Evolutionary conservation across 2,797 vertebrate genomes (phyloP).

Genomic region (Schizopygopsis pylzovi): DNA sequence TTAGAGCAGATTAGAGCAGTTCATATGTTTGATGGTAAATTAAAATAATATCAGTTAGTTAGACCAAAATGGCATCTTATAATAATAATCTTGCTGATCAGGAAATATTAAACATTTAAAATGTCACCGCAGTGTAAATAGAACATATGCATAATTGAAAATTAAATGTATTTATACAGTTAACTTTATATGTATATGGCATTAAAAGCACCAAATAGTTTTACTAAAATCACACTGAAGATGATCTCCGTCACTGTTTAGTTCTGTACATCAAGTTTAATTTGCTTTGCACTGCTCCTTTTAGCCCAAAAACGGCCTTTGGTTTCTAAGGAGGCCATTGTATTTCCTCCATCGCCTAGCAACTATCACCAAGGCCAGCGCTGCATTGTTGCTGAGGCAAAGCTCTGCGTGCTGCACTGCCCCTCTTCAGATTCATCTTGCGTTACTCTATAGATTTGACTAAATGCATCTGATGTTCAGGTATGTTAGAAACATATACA

Average conservation of each 20-base stretch:
- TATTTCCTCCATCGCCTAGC: slow-evolving; percentile 83
- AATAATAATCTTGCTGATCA: background rate
- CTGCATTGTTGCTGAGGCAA: slow-evolving; percentile 82
- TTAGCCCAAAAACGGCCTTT: slow-evolving; percentile 81
- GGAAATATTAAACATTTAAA: background rate
- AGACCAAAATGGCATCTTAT: background rate
- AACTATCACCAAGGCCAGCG: slow-evolving; percentile 85
- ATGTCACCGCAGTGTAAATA: background rate
- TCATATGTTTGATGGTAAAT: no score
- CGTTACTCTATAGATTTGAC: slow-evolving; percentile 38
- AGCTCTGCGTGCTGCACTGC: slow-evolving; percentile 75
- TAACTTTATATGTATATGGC: background rate
- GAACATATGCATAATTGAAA: background rate
- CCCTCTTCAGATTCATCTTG: slow-evolving; percentile 67
- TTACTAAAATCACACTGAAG: background rate
- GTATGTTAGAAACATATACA: background rate
- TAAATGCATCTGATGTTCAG: background rate
- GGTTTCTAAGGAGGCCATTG: slow-evolving; percentile 85
- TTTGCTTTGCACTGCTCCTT: slow-evolving; percentile 70
- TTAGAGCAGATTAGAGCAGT: no score
- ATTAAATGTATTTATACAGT: background rate
- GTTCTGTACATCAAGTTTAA: slow-evolving; percentile 61
- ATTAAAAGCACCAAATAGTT: background rate
- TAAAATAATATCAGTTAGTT: background rate
- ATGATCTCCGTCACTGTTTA: slow-evolving; percentile 52